Conservation (phyloP, 2,113 vertebrate genomes). For the Tetraodon nigroviridis region DNA sequence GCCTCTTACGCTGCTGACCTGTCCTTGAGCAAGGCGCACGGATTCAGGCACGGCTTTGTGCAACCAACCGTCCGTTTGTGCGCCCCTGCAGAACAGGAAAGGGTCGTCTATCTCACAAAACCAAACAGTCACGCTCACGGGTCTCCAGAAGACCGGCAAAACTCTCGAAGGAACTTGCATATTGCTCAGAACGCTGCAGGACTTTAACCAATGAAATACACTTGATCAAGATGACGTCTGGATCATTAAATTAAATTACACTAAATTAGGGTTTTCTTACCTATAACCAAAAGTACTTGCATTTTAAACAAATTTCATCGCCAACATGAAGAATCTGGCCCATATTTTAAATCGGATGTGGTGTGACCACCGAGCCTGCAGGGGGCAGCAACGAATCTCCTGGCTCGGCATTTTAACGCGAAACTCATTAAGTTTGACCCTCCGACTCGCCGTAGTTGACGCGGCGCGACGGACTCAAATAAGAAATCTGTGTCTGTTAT, state of each 20-base stretch:
- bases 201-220: too few relatives aligned
- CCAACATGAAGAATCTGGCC: too few relatives aligned
- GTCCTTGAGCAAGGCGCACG: constrained; percentile 37
- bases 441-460: constrained; percentile 23
- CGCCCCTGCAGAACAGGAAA: neutral
- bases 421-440: constrained; percentile 36
- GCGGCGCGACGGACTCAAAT: constrained; percentile 53
- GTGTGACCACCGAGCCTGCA: constrained; percentile 14
- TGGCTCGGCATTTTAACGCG: neutral
- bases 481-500: neutral
- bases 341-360: neutral
- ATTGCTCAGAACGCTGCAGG: too few relatives aligned
- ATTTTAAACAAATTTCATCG: too few relatives aligned
- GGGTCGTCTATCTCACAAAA: neutral
- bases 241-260: neutral
- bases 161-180: too few relatives aligned
- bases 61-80: neutral
- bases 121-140: too few relatives aligned
- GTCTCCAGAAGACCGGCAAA: too few relatives aligned
- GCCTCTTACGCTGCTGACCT: constrained; percentile 10
- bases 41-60: neutral
- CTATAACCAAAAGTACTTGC: too few relatives aligned
- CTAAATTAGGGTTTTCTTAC: neutral
- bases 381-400: constrained; percentile 26
- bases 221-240: neutral